Base-by-base conservation (phyloP, 2,888 invertebrate species). In the Blastobasis adustella region DNA sequence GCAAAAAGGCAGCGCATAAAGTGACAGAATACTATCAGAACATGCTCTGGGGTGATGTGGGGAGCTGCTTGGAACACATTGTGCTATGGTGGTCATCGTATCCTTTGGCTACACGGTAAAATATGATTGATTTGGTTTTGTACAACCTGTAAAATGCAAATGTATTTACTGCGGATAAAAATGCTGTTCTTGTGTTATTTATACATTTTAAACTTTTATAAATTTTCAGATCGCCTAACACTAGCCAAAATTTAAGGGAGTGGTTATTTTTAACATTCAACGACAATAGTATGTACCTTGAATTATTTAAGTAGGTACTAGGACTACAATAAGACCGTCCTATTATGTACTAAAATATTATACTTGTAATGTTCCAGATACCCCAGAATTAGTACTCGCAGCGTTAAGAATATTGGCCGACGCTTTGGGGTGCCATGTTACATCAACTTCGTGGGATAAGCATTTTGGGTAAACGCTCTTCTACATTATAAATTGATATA, bases 11-110 rank as follows among this genome's bases (percentile, higher is more conserved):
- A 0, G 89, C 90, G 44, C 87, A 89, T 49, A 93, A 91, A 76
- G 91, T 93, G 8, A 83, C 91, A 6, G 91, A 92, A 63, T 93
- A 93, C 69, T 94, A 94, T 67, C 93, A 93, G 64, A 92, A 93
- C 69, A 90, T 93, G 51, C 81, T 95, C 38, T 96, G 96, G 96
- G 93, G 93, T 0, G 93, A 95, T 67, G 93, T 95, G 1, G 95
- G 95, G 1, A 92, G 93, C 54, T 93, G 92, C 65, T 84, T 95
- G 49, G 95, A 96, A 69, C 95, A 96, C 66, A 92, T 95, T 23
- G 90, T 96, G 36, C 83, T 96, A 0, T 96, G 96, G 96, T 95
- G 95, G 95, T 93, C 93, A 1, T 87, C 92, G 8, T 92, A 92
- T 57, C 93, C 94, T 0, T 79, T 95, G 45, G 92, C 93, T 9